These are phyloP conservation scores for Synaphobranchus kaupii DNA, from an alignment of 2,797 vertebrate genomes.

Conservation along the genomic window DNA sequence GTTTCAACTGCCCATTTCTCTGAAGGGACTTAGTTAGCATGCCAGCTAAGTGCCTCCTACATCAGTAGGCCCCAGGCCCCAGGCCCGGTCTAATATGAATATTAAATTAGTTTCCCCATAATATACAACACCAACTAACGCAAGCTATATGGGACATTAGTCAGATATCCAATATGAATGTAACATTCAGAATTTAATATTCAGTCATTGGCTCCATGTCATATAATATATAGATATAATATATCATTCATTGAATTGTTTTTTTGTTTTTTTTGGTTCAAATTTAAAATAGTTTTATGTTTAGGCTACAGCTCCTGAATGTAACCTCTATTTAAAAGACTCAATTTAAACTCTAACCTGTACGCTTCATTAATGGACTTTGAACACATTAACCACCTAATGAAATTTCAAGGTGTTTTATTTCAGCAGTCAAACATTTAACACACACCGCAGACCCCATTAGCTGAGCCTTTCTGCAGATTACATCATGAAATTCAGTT, in stretches of 20 bases:
- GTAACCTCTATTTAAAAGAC: not conserved
- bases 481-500: not conserved
- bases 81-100: not conserved
- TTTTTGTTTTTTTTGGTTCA: not conserved
- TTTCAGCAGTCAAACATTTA: not conserved
- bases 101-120: not conserved
- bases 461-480: not conserved
- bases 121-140: not conserved
- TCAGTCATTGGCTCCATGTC: not conserved
- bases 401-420: not conserved
- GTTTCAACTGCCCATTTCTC: not conserved
- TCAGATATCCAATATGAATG: not conserved
- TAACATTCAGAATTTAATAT: not conserved
- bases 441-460: not conserved
- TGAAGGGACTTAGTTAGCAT: constrained; percentile 2
- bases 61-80: not conserved
- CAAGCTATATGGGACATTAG: not conserved
- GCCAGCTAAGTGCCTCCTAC: constrained; percentile 22
- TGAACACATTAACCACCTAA: not conserved
- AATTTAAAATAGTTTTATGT: not conserved
- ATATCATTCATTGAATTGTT: no score
- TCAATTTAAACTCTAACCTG: not conserved
- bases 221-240: no score
- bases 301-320: not conserved
- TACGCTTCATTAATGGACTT: not conserved